phyloP scores from a whole-genome alignment of 2,888 invertebrate genomes.

The Drosophila cognata region DNA sequence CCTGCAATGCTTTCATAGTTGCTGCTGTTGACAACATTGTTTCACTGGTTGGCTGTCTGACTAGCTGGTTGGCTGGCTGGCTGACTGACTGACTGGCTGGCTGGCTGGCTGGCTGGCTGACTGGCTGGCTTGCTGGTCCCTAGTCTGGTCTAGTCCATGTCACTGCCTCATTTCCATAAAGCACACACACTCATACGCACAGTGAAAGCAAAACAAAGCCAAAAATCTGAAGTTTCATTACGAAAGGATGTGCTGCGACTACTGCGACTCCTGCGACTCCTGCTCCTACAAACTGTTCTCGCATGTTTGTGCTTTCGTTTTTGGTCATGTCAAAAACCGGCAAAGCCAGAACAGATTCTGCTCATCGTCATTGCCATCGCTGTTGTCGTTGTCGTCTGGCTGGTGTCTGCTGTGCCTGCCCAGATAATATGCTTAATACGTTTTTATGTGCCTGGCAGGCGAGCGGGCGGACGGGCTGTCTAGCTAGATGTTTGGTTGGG shows the following conservation, averaged over 20 bases:
- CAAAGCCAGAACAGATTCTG: constrained; percentile 66
- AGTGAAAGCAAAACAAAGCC: constrained; percentile 55
- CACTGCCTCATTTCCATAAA: constrained; percentile 75
- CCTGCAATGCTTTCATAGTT: constrained; percentile 40
- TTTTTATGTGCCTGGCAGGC: constrained; percentile 72
- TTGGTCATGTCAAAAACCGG: constrained; percentile 68
- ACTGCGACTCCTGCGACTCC: constrained; percentile 18
- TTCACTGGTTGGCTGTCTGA: constrained; percentile 34
- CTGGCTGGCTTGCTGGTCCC: constrained; percentile 17
- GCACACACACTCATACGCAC: constrained; percentile 33
- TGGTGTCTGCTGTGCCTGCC: constrained; percentile 64
- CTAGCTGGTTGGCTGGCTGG: constrained; percentile 6
- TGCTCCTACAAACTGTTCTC: constrained; percentile 12
- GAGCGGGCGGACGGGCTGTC: constrained; percentile 9
- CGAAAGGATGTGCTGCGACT: constrained; percentile 48
- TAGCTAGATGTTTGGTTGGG: background rate
- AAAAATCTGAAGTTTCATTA: constrained; percentile 80
- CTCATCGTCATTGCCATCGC: constrained; percentile 45
- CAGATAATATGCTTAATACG: constrained; percentile 81
- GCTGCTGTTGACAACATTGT: constrained; percentile 79
- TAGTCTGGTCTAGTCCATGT: constrained; percentile 47
- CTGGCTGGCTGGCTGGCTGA: background rate
- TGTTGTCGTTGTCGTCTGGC: constrained; percentile 50
- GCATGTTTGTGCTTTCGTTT: constrained; percentile 53
- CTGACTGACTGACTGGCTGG: background rate